Evolutionary conservation across 2,113 vertebrate genomes (phyloP).

Genomic region (Chlamydotis undulata): DNA sequence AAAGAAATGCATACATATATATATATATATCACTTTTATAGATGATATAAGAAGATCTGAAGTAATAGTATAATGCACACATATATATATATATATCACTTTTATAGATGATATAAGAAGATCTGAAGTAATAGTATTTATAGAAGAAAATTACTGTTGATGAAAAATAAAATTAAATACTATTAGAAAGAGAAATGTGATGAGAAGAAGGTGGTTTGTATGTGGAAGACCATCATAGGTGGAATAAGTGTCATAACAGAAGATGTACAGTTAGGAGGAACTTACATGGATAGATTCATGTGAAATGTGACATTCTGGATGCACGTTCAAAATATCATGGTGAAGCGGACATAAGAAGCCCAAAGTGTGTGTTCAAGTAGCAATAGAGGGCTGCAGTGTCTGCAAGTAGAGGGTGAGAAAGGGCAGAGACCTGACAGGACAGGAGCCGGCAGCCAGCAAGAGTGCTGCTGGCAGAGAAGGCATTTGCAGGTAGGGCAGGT

Average conservation of each 20-base stretch:
- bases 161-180: not conserved
- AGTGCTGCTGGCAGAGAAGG: not conserved
- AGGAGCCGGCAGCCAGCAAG: not conserved
- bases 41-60: not conserved
- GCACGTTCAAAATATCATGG: not conserved
- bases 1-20: not conserved
- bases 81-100: not conserved
- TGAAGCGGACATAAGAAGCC: not conserved
- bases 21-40: not conserved
- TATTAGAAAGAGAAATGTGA: not conserved
- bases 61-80: not conserved
- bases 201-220: not conserved
- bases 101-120: not conserved
- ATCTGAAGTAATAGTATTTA: not conserved
- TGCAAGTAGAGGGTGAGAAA: not conserved
- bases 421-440: not conserved
- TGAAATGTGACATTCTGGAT: not conserved
- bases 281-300: fast-evolving
- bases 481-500: not conserved
- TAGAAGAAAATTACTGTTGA: not conserved
- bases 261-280: not conserved
- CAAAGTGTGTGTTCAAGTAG: not conserved
- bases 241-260: not conserved
- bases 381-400: not conserved
- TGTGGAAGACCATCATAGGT: not conserved